A percentile compares a stretch with the other conserved stretches of the same genome.
Evolutionary conservation across 2,797 vertebrate species (phyloP).

Genomic region (Arctocebus calabarensis): DNA sequence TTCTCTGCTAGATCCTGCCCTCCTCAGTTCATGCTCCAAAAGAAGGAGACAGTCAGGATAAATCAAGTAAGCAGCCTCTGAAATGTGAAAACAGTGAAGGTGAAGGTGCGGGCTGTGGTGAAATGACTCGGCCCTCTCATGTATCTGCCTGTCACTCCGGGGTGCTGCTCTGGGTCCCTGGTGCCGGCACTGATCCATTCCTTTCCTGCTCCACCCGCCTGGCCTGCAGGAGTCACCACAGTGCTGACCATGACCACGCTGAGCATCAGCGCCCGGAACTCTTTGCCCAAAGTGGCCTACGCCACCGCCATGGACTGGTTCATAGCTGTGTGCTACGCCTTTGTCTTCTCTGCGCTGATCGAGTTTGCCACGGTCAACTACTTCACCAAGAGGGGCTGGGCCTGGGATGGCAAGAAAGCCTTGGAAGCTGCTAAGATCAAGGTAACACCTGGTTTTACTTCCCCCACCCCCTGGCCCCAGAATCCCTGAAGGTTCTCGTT

Average conservation of each 20-base stretch:
- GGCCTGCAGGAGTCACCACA: constrained; percentile 94
- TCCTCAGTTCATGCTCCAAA: background rate
- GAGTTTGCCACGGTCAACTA: constrained; percentile 99
- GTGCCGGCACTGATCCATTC: background rate
- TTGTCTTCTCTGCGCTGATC: constrained; percentile 98
- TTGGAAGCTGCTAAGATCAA: constrained; percentile 96
- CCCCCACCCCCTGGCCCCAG: background rate
- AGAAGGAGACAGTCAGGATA: background rate
- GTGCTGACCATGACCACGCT: constrained; percentile 99
- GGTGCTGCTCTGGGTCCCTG: fast-evolving
- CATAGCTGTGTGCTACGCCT: constrained; percentile 98
- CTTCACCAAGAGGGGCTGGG: constrained; percentile 99
- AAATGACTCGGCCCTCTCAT: no score
- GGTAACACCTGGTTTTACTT: constrained; percentile 84
- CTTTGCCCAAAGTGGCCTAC: constrained; percentile 97
- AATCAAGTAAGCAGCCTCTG: background rate
- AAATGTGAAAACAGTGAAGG: no score
- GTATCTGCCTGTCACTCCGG: fast-evolving
- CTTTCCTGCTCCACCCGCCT: fast-evolving
- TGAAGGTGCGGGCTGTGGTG: background rate
- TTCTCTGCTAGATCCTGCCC: background rate
- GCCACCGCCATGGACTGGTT: constrained; percentile 99
- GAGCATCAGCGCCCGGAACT: constrained; percentile 98
- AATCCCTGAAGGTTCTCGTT: background rate
- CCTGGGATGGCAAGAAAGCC: constrained; percentile 98